Percentiles rank a stretch among this genome's conserved stretches.
These are phyloP conservation scores for Megalurothrips usitatus DNA, from an alignment of 2,888 invertebrate species.

Conservation along the genomic window DNA sequence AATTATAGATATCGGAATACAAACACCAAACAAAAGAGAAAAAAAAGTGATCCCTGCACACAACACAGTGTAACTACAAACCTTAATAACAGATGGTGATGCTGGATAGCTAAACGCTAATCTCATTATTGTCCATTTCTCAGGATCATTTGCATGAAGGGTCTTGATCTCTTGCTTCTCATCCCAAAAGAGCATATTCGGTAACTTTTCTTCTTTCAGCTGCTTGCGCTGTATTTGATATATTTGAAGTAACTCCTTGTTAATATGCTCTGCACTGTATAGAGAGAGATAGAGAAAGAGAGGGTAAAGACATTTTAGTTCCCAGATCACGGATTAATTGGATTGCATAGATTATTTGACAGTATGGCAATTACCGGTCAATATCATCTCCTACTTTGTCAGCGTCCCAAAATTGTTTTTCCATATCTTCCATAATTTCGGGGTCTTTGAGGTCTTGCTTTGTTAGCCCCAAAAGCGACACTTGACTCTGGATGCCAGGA, in stretches of 20 bases:
- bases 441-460: background rate
- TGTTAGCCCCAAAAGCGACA: background rate
- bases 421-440: background rate
- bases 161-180: background rate
- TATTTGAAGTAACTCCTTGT: background rate
- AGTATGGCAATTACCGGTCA: background rate
- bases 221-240: background rate
- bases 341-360: background rate
- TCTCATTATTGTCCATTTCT: background rate
- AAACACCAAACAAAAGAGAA: background rate
- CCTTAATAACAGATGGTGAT: background rate
- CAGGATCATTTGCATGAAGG: background rate
- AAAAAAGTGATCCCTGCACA: background rate
- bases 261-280: background rate
- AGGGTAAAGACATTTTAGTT: background rate
- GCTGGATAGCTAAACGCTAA: background rate
- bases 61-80: background rate
- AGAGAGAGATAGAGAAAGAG: background rate
- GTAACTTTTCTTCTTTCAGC: background rate
- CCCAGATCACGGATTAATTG: background rate
- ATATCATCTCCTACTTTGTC: background rate
- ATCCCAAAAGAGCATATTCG: background rate
- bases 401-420: constrained; percentile 1
- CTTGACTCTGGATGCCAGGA: background rate
- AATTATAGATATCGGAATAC: background rate